Conservation (phyloP, 1,140 invertebrate genomes). For the Hyles vespertilio region DNA sequence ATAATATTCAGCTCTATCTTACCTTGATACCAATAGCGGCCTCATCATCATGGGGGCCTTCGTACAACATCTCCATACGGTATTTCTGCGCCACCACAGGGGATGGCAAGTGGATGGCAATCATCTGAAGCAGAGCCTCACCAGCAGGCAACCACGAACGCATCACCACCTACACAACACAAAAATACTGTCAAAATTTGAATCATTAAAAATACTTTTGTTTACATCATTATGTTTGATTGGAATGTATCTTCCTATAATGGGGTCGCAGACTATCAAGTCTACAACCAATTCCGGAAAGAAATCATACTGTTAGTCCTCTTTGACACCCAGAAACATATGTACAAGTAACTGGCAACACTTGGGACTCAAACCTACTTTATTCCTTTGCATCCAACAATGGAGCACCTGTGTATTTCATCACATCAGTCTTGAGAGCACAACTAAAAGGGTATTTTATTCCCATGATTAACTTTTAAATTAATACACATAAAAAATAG, state of each 20-base stretch:
- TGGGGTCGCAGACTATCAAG: constrained; percentile 35
- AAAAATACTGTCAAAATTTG: constrained; percentile 2
- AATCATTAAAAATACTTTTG: no score
- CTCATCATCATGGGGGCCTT: constrained; percentile 98
- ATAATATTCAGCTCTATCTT: constrained; percentile 17
- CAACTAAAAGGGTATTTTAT: no score
- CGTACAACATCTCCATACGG: constrained; percentile 99
- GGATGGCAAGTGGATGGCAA: constrained; percentile 99
- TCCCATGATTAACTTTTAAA: no score
- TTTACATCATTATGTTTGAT: no score
- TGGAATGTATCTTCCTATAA: constrained; percentile 40
- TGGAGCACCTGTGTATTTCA: no score
- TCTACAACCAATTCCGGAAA: constrained; percentile 49
- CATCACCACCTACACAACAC: constrained; percentile 89
- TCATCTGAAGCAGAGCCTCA: constrained; percentile 99
- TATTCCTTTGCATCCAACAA: no score
- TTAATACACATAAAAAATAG: no score
- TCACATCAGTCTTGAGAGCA: no score
- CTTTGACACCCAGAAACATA: constrained; percentile 50
- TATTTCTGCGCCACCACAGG: constrained; percentile 99
- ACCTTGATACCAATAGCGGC: constrained; percentile 93
- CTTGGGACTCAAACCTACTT: constrained; percentile 30
- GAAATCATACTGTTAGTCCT: constrained; percentile 40
- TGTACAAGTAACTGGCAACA: constrained; percentile 42
- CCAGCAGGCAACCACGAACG: constrained; percentile 99